Conservation (phyloP, 1,140 invertebrate genomes). For the Brachionus rotundiformis region DNA sequence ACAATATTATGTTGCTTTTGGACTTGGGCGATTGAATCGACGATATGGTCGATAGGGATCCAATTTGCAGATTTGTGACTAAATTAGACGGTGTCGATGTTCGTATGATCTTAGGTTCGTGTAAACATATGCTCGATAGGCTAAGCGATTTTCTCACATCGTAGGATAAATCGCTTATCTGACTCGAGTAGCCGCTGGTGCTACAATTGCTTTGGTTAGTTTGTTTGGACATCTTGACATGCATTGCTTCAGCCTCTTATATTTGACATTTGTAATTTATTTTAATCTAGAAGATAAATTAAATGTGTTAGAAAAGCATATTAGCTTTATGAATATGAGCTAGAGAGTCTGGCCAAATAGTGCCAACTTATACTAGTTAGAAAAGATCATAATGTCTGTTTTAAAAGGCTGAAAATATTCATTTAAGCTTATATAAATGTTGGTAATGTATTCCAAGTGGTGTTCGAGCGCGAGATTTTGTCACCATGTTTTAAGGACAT, state of each 20-base stretch:
- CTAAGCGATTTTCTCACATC: not conserved
- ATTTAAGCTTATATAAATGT: not conserved
- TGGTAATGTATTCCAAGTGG: not conserved
- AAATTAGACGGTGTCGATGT: conserved; percentile 39
- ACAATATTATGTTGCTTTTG: not conserved
- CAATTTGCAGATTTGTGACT: not conserved
- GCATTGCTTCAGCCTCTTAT: not conserved
- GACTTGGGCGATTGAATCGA: not conserved
- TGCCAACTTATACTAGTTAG: not conserved
- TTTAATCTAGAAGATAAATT: no score
- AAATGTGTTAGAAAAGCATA: no score
- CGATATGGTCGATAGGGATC: not conserved
- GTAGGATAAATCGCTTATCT: conserved; percentile 2
- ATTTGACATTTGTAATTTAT: not conserved
- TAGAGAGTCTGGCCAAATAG: no score
- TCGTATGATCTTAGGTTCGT: not conserved
- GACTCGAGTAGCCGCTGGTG: conserved; percentile 38
- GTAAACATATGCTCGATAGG: not conserved
- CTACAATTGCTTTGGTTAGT: conserved; percentile 24
- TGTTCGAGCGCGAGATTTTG: not conserved
- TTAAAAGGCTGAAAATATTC: not conserved
- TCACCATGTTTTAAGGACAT: not conserved
- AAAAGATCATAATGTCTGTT: not conserved
- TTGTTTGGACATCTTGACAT: not conserved
- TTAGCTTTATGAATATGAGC: no score